These are phyloP conservation scores for Agonopterix heracliana DNA, from an alignment of 2,888 invertebrate species.

Conservation along the genomic window DNA sequence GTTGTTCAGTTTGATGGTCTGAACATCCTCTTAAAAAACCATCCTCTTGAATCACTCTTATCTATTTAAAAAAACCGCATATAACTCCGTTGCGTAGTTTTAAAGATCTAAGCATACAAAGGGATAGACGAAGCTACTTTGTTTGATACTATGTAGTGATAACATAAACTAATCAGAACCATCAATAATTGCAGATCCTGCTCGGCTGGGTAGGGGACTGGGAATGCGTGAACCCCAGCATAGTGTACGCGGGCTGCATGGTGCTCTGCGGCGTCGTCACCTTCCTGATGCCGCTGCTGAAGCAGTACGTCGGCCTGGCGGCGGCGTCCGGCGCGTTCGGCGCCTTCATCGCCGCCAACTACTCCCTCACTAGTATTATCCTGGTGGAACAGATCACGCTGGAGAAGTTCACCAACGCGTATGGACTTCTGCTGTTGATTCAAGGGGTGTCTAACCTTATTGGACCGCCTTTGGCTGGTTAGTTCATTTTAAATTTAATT, in stretches of 20 bases:
- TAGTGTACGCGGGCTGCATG: slow-evolving; percentile 90
- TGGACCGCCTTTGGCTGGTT: slow-evolving; percentile 94
- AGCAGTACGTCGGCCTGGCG: slow-evolving; percentile 75
- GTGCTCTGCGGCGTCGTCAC: slow-evolving; percentile 81
- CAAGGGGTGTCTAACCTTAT: slow-evolving; percentile 93
- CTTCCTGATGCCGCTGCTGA: slow-evolving; percentile 79
- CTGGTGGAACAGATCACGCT: slow-evolving; percentile 92
- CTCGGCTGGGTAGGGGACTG: slow-evolving; percentile 93
- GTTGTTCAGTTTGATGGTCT: no score
- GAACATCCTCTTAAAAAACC: no score
- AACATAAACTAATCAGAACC: no score
- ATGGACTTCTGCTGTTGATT: slow-evolving; percentile 89
- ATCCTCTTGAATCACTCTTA: no score
- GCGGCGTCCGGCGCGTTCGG: slow-evolving; percentile 88
- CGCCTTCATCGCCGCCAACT: slow-evolving; percentile 93
- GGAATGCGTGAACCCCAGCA: slow-evolving; percentile 83
- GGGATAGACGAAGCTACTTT: no score
- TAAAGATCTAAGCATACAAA: no score
- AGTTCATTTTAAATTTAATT: slow-evolving; percentile 19
- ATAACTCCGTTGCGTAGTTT: no score
- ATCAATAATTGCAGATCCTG: slow-evolving; percentile 77
- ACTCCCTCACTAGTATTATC: slow-evolving; percentile 92
- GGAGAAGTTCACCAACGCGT: slow-evolving; percentile 93
- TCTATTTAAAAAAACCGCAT: no score
- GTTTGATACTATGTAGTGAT: no score